Base-by-base conservation (phyloP, 2,888 invertebrate genomes). In the Aradus depressus region DNA sequence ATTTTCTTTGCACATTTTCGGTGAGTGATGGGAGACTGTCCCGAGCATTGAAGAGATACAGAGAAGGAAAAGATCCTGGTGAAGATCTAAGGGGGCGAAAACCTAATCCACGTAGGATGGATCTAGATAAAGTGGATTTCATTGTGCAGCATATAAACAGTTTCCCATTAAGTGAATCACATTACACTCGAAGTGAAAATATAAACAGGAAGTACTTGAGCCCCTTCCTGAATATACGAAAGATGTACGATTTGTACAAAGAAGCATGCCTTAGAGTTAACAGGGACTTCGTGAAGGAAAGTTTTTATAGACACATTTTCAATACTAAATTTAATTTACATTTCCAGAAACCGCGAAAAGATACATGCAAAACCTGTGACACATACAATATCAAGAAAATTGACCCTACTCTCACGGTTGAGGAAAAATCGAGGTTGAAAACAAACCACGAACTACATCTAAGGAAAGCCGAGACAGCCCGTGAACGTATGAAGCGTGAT, bases 241-340 rank as follows among this genome's bases (percentile, higher is more conserved):
- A 41, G 37, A 53, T 55, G 55, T 55, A 39, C 43, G 41, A 32
- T 32, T 38, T 55, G 44, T 52, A 55, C 26, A 22, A 43, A 38
- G 44, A 28, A 31, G 12, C 50, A 14, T 50, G 50, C 38, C n/a
- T 21, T 28, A 35, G 48, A 41, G 50, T 44, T 25, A 51, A 51
- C 31, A 21, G 26, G 26, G 34, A 18, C 16, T 44, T 48, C 19
- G 48, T 51, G 22, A 35, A 43, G 18, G 53, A 58, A 53, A 49
- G 56, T 14, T 58, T 54, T 14, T 60, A 60, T 38, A 43, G 56
- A n/a, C 39, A 55, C 43, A 51, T 55, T 12, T 58, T 59, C 43
- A 53, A 53, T 44, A 21, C 12, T 5, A 44, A n/a, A n/a, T n/a
- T 54, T 43, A 58, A 58, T 50, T 41, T 58, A 6, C 55, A 55